Percentiles rank a stretch among this genome's conserved stretches.
These are phyloP conservation scores for Centropyge bicolor DNA, from an alignment of 2,797 vertebrate genomes.

Conservation along the genomic window DNA sequence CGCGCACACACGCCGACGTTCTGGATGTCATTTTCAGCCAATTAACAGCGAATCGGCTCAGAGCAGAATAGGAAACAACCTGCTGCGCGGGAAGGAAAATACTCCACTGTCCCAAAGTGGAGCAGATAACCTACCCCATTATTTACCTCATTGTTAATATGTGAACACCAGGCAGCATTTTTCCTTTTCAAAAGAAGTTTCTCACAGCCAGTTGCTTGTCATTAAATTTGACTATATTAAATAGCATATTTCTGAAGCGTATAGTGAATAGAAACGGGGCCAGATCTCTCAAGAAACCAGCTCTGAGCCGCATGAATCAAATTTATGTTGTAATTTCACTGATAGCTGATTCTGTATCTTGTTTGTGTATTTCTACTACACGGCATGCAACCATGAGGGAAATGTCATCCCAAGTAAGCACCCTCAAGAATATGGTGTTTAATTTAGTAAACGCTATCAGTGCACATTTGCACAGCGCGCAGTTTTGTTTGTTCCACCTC, in stretches of 20 bases:
- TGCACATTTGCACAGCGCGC: slow-evolving; percentile 43
- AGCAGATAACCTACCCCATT: slow-evolving; percentile 67
- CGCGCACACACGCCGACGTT: slow-evolving; percentile 53
- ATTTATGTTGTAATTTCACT: slow-evolving; percentile 42
- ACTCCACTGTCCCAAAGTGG: slow-evolving; percentile 40
- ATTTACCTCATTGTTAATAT: slow-evolving; percentile 63
- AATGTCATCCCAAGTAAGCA: slow-evolving; percentile 39
- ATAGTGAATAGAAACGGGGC: slow-evolving; percentile 5
- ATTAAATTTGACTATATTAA: slow-evolving; percentile 28
- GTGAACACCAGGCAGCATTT: slow-evolving; percentile 37
- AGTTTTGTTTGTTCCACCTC: slow-evolving; percentile 51
- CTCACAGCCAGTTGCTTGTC: slow-evolving; percentile 6
- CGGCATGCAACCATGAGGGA: slow-evolving; percentile 18
- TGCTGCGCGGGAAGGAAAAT: slow-evolving; percentile 65
- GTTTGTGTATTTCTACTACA: slow-evolving; percentile 37
- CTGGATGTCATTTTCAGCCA: slow-evolving; percentile 73
- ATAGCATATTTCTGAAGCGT: slow-evolving; percentile 14
- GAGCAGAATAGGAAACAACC: slow-evolving; percentile 72
- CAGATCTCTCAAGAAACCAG: slow-evolving; percentile 24
- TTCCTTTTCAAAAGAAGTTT: slow-evolving; percentile 52
- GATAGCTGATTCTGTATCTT: slow-evolving; percentile 38
- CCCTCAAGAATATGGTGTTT: slow-evolving; percentile 45
- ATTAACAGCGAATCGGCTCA: slow-evolving; percentile 73
- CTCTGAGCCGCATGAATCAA: slow-evolving; percentile 32
- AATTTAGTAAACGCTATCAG: slow-evolving; percentile 54